These are phyloP conservation scores for Sphecodes monilicornis DNA, from an alignment of 2,888 invertebrate species.

Conservation along the genomic window DNA sequence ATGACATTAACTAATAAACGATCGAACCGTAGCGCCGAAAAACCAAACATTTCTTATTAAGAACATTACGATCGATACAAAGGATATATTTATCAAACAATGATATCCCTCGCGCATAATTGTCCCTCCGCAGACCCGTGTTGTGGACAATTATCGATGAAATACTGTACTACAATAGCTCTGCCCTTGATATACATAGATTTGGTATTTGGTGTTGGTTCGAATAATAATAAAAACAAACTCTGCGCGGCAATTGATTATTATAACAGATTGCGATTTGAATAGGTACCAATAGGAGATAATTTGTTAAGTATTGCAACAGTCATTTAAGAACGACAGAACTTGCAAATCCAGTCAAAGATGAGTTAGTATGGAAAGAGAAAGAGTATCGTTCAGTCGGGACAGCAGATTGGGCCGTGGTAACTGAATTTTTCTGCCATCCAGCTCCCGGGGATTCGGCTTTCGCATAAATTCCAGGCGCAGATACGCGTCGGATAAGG, in stretches of 20 bases:
- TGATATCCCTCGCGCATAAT: too few species aligned
- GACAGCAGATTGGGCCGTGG: constrained; percentile 19
- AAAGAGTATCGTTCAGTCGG: constrained; percentile 28
- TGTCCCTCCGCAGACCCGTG: too few species aligned
- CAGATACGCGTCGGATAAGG: constrained; percentile 71
- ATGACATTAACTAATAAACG: too few species aligned
- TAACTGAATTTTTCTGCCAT: constrained; percentile 67
- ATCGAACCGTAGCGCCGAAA: too few species aligned
- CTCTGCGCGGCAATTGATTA: neutral
- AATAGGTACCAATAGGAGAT: neutral
- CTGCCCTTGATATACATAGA: neutral
- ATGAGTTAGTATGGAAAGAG: neutral
- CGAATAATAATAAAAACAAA: neutral
- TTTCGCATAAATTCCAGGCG: constrained; percentile 71
- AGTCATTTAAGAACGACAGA: neutral
- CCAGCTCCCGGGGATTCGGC: constrained; percentile 55
- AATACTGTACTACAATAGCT: too few species aligned
- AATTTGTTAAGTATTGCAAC: neutral
- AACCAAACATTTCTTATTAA: too few species aligned
- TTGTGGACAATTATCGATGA: too few species aligned
- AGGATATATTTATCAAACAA: too few species aligned
- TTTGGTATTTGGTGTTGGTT: neutral
- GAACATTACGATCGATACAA: too few species aligned
- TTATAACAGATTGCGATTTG: neutral
- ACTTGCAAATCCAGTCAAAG: neutral